Percentiles rank a stretch among this genome's conserved stretches.
Evolutionary conservation across 1,140 invertebrate genomes (phyloP).

Genomic region (Ceratina japonica): DNA sequence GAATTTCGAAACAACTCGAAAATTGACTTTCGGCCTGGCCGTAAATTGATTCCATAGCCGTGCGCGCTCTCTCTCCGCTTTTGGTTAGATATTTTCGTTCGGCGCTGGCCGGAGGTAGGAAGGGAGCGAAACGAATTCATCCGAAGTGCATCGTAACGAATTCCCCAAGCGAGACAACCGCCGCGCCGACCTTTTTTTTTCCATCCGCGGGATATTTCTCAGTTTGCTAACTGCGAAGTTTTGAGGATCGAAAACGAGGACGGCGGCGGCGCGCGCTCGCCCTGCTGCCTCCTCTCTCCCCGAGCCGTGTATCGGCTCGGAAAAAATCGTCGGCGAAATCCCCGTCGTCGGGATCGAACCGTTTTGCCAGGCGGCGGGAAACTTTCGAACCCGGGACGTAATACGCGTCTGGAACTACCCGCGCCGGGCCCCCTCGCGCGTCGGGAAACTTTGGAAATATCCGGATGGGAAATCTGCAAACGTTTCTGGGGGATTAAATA

Average conservation of each 20-base stretch:
- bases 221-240: slow-evolving; percentile 16
- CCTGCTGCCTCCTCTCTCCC: too few species aligned
- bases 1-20: slow-evolving; percentile 45
- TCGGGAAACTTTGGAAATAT: not conserved
- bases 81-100: slow-evolving; percentile 35
- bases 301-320: not conserved
- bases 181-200: not conserved
- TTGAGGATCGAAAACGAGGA: slow-evolving; percentile 14
- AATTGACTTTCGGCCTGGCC: slow-evolving; percentile 40
- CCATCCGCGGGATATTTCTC: slow-evolving; percentile 16
- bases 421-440: not conserved
- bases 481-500: not conserved
- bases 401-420: not conserved
- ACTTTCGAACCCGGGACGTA: not conserved
- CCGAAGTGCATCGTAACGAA: slow-evolving; percentile 37
- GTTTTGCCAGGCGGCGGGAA: slow-evolving; percentile 10
- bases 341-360: slow-evolving; percentile 3
- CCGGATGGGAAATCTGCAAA: not conserved
- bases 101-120: too few species aligned
- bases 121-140: slow-evolving; percentile 26
- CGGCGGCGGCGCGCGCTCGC: too few species aligned
- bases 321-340: slow-evolving; percentile 15
- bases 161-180: slow-evolving; percentile 37
- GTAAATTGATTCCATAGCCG: slow-evolving; percentile 35
- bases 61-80: slow-evolving; percentile 2